A percentile compares a stretch with the other conserved stretches of the same genome.
phyloP scores from a whole-genome alignment of 2,797 vertebrate genomes.

The Emydoidea blandingii region DNA sequence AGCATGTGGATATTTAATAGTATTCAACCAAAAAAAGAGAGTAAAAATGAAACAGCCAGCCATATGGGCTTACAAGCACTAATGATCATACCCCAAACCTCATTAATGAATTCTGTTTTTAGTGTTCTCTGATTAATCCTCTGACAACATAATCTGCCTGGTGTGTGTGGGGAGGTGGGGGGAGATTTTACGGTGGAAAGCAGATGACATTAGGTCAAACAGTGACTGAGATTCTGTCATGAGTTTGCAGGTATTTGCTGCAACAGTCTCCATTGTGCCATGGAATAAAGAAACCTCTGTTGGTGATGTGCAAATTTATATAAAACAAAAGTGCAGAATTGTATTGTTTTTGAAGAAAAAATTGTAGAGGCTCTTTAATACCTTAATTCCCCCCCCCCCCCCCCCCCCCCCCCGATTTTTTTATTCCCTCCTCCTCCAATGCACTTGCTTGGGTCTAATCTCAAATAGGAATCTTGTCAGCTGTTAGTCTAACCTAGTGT shows the following conservation, averaged over 20 bases:
- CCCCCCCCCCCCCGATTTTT: neutral
- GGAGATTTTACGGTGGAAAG: conserved; percentile 1
- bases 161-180: too few species aligned
- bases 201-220: neutral
- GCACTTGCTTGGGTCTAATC: neutral
- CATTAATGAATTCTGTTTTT: neutral
- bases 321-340: neutral
- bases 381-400: neutral
- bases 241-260: neutral
- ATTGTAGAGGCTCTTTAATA: neutral
- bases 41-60: neutral
- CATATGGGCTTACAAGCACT: neutral
- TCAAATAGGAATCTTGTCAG: neutral
- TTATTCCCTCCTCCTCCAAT: neutral
- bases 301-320: neutral
- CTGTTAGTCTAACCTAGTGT: neutral
- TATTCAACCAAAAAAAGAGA: neutral
- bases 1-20: neutral
- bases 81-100: neutral
- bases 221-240: neutral
- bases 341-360: neutral
- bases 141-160: neutral
- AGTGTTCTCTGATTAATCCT: neutral
- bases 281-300: neutral
- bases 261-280: neutral